Percentiles rank a stretch among this genome's conserved stretches.
phyloP scores from a whole-genome alignment of 2,888 invertebrate species.

The Epinotia nisella region DNA sequence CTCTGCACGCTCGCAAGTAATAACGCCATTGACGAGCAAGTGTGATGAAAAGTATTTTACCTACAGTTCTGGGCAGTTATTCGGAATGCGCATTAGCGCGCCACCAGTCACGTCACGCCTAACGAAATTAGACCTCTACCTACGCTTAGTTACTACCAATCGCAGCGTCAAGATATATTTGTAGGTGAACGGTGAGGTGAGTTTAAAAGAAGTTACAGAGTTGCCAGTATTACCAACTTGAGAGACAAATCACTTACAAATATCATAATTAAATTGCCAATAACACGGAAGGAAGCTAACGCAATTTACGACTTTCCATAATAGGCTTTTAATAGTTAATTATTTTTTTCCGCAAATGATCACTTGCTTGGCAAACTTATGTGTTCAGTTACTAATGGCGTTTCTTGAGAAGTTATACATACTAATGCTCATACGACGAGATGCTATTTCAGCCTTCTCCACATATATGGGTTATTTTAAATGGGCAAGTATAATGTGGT shows the following conservation, averaged over 20 bases:
- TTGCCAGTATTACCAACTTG: slow-evolving; percentile 4
- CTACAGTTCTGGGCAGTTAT: no score
- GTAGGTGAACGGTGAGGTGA: no score
- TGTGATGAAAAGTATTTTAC: no score
- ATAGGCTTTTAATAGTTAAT: slow-evolving; percentile 23
- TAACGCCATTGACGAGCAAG: no score
- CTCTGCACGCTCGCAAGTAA: no score
- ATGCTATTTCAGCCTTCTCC: slow-evolving; percentile 1
- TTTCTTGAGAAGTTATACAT: not conserved
- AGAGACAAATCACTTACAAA: slow-evolving; percentile 16
- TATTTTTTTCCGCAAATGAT: slow-evolving; percentile 22
- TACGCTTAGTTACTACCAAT: no score
- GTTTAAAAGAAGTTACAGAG: no score
- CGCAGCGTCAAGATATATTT: no score
- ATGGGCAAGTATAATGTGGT: not conserved
- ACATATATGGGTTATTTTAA: not conserved
- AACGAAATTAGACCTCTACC: no score
- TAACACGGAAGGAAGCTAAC: slow-evolving; percentile 26
- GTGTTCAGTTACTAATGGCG: not conserved
- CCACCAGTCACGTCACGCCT: no score
- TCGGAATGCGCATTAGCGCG: no score
- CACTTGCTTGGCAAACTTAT: not conserved
- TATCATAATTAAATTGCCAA: slow-evolving; percentile 10
- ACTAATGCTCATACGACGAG: not conserved
- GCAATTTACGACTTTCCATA: slow-evolving; percentile 25